These are phyloP conservation scores for Leistus spinibarbis DNA, from an alignment of 2,888 invertebrate genomes.

Conservation along the genomic window DNA sequence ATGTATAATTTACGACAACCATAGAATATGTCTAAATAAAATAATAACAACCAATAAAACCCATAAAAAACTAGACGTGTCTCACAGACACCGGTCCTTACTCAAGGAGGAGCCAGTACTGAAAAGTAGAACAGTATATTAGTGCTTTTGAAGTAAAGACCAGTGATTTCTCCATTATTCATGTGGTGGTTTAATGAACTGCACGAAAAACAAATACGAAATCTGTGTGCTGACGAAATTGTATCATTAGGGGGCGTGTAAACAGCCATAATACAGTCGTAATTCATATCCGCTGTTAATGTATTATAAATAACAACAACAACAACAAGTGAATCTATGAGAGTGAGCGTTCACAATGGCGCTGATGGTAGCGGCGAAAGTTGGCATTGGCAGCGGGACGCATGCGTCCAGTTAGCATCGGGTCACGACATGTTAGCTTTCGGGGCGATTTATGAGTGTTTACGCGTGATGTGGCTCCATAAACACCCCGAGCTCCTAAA, in stretches of 20 bases:
- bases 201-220: not conserved
- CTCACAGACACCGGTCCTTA: no score
- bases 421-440: not conserved
- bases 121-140: not conserved
- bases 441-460: slow-evolving; percentile 18
- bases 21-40: no score
- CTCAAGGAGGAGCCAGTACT: no score
- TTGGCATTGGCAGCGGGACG: not conserved
- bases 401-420: not conserved
- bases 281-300: slow-evolving; percentile 8
- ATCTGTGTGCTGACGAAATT: not conserved
- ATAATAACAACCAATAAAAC: no score
- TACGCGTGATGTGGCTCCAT: slow-evolving; percentile 31
- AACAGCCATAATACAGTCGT: not conserved
- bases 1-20: no score
- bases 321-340: not conserved
- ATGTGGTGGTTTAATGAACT: not conserved
- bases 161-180: not conserved
- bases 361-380: not conserved
- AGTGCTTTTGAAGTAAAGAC: not conserved
- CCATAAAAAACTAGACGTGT: no score
- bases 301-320: not conserved
- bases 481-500: slow-evolving; percentile 29
- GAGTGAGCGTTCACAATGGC: not conserved
- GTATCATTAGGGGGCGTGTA: not conserved